These are phyloP conservation scores for Gymnocypris eckloni DNA, from an alignment of 2,797 vertebrate genomes.

Conservation along the genomic window DNA sequence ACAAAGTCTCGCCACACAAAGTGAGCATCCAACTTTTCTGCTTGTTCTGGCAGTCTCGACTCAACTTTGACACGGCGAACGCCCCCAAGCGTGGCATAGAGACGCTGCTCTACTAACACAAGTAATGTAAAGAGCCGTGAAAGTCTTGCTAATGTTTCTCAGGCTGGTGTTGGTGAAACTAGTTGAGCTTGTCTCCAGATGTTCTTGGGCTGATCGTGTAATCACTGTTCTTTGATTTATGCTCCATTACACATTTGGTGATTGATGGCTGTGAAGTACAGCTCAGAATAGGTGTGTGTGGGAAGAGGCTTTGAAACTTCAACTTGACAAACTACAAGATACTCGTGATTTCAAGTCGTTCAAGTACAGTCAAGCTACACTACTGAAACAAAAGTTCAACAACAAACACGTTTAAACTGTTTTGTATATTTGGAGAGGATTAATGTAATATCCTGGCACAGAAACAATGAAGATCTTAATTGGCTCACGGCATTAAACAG, in stretches of 20 bases:
- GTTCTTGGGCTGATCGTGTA: conserved; percentile 25
- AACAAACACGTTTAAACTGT: neutral
- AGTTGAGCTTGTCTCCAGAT: conserved; percentile 40
- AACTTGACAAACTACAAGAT: neutral
- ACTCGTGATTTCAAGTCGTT: neutral
- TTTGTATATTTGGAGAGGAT: neutral
- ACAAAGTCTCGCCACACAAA: conserved; percentile 76
- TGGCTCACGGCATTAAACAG: neutral
- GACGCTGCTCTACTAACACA: conserved; percentile 71
- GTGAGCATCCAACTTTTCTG: conserved; percentile 77
- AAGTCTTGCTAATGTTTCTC: conserved; percentile 8
- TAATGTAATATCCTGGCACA: neutral
- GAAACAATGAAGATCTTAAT: too few species aligned
- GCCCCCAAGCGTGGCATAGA: conserved; percentile 72
- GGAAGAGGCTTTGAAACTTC: conserved; percentile 12
- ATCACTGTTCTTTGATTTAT: conserved; percentile 43
- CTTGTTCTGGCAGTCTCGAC: conserved; percentile 79
- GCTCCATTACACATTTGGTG: conserved; percentile 19
- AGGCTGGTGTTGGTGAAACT: conserved; percentile 9
- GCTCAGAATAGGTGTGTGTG: conserved; percentile 10
- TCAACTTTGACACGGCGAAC: conserved; percentile 77
- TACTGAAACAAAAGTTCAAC: neutral
- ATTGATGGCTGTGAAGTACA: neutral
- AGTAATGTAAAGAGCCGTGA: neutral
- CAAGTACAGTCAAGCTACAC: neutral